Percentiles rank a stretch among this genome's conserved stretches.
Conservation (phyloP, 2,797 vertebrate species). For the Ambastaia sidthimunki region DNA sequence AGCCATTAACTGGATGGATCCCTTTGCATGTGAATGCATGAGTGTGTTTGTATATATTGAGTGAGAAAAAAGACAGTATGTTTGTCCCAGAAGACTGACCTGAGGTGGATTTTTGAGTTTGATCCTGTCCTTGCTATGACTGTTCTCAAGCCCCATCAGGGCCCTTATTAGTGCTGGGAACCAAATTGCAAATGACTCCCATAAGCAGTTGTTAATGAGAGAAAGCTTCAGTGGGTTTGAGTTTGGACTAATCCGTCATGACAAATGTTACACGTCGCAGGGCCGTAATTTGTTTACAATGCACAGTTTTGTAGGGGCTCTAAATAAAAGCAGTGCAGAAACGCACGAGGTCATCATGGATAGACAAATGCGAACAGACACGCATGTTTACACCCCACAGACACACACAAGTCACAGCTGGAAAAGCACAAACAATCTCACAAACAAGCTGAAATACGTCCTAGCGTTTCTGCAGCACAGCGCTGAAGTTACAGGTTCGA, state of each 20-base stretch:
- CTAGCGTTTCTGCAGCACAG: no score
- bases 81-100: not conserved
- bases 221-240: slow-evolving; percentile 56
- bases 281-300: slow-evolving; percentile 67
- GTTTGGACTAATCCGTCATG: slow-evolving; percentile 68
- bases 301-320: slow-evolving; percentile 42
- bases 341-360: slow-evolving; percentile 13
- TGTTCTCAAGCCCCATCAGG: slow-evolving; percentile 45
- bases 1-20: not conserved
- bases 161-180: slow-evolving; percentile 45
- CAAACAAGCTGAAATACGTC: no score
- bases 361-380: slow-evolving; percentile 32
- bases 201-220: slow-evolving; percentile 72
- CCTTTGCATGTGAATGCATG: not conserved
- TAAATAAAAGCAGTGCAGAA: slow-evolving; percentile 43
- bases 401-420: slow-evolving; percentile 9
- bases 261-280: slow-evolving; percentile 71
- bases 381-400: slow-evolving; percentile 16
- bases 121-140: slow-evolving; percentile 30
- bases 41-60: not conserved
- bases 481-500: no score
- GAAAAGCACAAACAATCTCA: not conserved
- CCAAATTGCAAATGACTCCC: slow-evolving; percentile 64
- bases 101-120: slow-evolving; percentile 2
- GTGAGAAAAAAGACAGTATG: not conserved